Conservation (phyloP, 2,888 invertebrate species). For the Netelia virgata region DNA sequence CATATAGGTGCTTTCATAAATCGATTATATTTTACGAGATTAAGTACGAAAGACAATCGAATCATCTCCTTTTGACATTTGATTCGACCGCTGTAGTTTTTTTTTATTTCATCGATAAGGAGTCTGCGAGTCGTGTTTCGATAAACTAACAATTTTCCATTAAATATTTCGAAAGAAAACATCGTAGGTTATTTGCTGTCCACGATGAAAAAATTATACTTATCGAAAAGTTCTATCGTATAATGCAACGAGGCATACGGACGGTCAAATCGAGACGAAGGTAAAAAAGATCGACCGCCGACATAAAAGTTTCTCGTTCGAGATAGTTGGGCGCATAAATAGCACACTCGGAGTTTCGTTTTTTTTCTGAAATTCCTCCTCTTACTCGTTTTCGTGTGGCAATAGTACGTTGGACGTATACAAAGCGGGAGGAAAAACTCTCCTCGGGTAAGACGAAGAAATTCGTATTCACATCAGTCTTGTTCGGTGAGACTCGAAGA, state of each 20-base stretch:
- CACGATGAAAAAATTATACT: background rate
- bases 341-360: slow-evolving; percentile 2
- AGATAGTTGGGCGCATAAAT: slow-evolving; percentile 3
- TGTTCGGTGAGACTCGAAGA: slow-evolving; percentile 77
- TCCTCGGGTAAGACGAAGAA: slow-evolving; percentile 74
- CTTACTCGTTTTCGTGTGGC: slow-evolving; percentile 15
- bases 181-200: too few species aligned
- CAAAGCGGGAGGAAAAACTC: slow-evolving; percentile 56
- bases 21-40: too few species aligned
- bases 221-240: background rate
- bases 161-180: too few species aligned
- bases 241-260: slow-evolving; percentile 27
- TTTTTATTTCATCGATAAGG: too few species aligned
- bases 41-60: too few species aligned
- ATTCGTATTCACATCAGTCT: slow-evolving; percentile 79
- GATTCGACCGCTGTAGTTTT: too few species aligned
- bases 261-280: slow-evolving; percentile 28
- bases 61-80: too few species aligned
- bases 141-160: too few species aligned
- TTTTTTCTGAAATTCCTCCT: slow-evolving; percentile 9
- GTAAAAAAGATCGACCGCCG: background rate
- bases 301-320: background rate
- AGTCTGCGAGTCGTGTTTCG: too few species aligned
- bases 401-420: slow-evolving; percentile 25
- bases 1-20: too few species aligned